phyloP scores from a whole-genome alignment of 2,797 vertebrate genomes.

The Gambusia yucatana region DNA sequence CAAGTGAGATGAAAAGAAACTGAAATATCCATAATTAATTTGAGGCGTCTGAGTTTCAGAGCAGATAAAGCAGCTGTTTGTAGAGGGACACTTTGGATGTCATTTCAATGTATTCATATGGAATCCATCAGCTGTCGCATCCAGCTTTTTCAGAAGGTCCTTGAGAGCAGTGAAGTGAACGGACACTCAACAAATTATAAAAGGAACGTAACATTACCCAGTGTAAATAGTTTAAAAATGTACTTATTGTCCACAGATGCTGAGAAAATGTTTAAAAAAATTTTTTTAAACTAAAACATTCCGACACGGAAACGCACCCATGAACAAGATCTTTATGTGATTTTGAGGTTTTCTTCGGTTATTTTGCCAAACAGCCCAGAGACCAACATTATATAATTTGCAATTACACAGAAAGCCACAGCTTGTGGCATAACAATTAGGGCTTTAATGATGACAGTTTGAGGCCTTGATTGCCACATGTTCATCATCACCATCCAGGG shows the following conservation, averaged over 20 bases:
- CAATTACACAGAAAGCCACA: not conserved
- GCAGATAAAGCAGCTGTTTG: slow-evolving; percentile 27
- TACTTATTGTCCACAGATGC: not conserved
- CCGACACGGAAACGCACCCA: not conserved
- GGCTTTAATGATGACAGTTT: not conserved
- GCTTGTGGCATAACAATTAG: not conserved
- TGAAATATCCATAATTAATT: slow-evolving; percentile 43
- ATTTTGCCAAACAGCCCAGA: not conserved
- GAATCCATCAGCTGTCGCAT: slow-evolving; percentile 26
- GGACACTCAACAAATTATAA: slow-evolving; percentile 10
- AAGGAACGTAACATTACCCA: not conserved
- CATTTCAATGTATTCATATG: slow-evolving; percentile 28
- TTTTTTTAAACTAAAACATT: not conserved
- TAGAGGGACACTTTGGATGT: slow-evolving; percentile 15
- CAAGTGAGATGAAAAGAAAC: slow-evolving; percentile 23
- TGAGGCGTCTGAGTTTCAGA: slow-evolving; percentile 35
- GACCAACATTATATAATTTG: not conserved
- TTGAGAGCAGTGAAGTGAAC: slow-evolving; percentile 12
- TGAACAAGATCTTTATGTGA: not conserved
- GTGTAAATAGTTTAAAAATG: not conserved
- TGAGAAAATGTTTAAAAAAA: not conserved
- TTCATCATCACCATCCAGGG: not conserved
- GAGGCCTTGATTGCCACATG: slow-evolving; percentile 3
- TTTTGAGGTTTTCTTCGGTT: not conserved
- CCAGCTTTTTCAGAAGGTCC: slow-evolving; percentile 32